A percentile compares a stretch with the other conserved stretches of the same genome.
Evolutionary conservation across 2,888 invertebrate genomes (phyloP).

Genomic region (Exocentrus adspersus): DNA sequence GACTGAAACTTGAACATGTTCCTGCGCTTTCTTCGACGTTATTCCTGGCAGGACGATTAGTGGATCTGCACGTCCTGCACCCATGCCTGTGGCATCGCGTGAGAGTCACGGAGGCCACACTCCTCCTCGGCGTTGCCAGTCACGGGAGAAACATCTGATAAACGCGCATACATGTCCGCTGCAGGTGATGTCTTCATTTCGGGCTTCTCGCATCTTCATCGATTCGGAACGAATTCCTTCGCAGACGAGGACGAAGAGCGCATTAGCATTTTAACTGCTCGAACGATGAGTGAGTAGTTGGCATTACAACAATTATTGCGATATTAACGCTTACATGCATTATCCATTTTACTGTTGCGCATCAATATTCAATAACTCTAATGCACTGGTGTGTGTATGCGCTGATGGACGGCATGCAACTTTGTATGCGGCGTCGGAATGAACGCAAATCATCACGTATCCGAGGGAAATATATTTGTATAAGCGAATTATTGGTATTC

Average conservation of each 20-base stretch:
- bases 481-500: background rate
- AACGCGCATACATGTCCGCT: background rate
- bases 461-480: background rate
- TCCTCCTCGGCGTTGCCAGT: constrained; percentile 7
- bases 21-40: no score
- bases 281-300: constrained; percentile 9
- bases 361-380: constrained; percentile 26
- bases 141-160: constrained; percentile 10
- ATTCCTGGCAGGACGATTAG: no score
- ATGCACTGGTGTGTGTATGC: constrained; percentile 9
- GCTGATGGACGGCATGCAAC: constrained; percentile 20
- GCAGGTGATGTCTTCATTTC: background rate
- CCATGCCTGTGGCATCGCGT: background rate
- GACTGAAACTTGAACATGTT: no score
- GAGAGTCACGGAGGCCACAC: constrained; percentile 14
- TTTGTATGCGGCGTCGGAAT: constrained; percentile 13
- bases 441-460: constrained; percentile 9
- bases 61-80: no score
- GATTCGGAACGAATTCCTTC: no score
- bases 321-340: constrained; percentile 4
- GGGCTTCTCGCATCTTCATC: no score
- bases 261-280: constrained; percentile 17
- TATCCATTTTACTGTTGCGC: constrained; percentile 16
- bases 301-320: constrained; percentile 7
- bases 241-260: no score